These are phyloP conservation scores for Pholis gunnellus DNA, from an alignment of 2,113 vertebrate genomes.

Conservation along the genomic window DNA sequence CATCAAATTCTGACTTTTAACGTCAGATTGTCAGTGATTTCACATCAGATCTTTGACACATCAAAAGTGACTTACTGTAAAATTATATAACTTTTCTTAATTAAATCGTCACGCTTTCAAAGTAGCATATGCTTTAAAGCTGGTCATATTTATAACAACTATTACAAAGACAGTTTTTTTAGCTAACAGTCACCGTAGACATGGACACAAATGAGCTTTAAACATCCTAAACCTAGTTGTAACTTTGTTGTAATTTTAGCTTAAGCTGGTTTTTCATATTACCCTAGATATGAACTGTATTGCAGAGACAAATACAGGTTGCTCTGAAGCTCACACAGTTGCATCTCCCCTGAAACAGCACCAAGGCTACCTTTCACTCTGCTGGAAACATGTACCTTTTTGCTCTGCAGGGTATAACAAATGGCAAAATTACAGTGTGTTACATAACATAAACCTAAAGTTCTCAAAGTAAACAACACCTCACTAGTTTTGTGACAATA, in stretches of 20 bases:
- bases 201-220: slow-evolving; percentile 2
- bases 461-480: slow-evolving; percentile 40
- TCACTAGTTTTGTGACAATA: slow-evolving; percentile 24
- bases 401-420: slow-evolving; percentile 44
- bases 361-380: slow-evolving; percentile 40
- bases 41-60: slow-evolving; percentile 35
- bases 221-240: not conserved
- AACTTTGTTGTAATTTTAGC: not conserved
- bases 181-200: slow-evolving; percentile 15
- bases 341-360: slow-evolving; percentile 9
- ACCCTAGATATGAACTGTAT: not conserved
- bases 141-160: slow-evolving; percentile 14
- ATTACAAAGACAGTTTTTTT: slow-evolving; percentile 22
- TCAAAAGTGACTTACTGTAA: slow-evolving; percentile 37
- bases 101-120: slow-evolving; percentile 40
- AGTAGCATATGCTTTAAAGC: slow-evolving; percentile 22
- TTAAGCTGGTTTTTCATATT: not conserved
- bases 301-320: not conserved
- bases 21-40: slow-evolving; percentile 33
- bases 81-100: slow-evolving; percentile 27
- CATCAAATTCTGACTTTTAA: slow-evolving; percentile 39
- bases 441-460: slow-evolving; percentile 31
- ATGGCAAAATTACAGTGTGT: slow-evolving; percentile 38
- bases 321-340: not conserved
- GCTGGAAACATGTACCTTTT: slow-evolving; percentile 40